phyloP scores from a whole-genome alignment of 2,113 vertebrate species.

The Tricholaema leucomelas region DNA sequence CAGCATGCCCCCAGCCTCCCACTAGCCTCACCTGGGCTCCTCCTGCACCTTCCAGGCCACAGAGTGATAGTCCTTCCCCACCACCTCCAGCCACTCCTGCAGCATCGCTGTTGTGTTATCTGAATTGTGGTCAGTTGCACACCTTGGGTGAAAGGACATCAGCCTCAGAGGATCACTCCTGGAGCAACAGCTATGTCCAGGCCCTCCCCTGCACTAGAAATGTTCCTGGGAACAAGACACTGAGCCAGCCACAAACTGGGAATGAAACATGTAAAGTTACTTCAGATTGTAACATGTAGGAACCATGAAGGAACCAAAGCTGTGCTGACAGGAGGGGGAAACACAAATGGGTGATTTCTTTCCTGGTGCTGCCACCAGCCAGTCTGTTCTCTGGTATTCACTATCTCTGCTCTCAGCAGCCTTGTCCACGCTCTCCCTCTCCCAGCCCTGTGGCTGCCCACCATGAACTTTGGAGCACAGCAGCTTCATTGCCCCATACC shows the following conservation, averaged over 20 bases:
- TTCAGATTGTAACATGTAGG: neutral
- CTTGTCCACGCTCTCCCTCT: neutral
- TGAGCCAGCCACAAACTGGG: neutral
- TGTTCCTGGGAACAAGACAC: accelerated
- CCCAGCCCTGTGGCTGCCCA: neutral
- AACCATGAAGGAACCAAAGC: neutral
- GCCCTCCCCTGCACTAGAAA: neutral
- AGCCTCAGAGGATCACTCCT: neutral
- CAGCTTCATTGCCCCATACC: accelerated
- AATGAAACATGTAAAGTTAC: neutral
- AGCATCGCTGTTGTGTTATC: slow-evolving; percentile 90
- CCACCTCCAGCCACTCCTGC: slow-evolving; percentile 85
- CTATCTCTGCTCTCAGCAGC: neutral
- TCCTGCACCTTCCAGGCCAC: slow-evolving; percentile 86
- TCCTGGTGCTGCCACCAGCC: accelerated
- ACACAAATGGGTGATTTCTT: neutral
- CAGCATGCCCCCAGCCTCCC: neutral
- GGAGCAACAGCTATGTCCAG: neutral
- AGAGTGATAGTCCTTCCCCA: slow-evolving; percentile 83
- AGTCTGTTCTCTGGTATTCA: accelerated
- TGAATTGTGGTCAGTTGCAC: slow-evolving; percentile 89
- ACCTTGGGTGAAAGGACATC: slow-evolving; percentile 73
- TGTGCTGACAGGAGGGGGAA: neutral
- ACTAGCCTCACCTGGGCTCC: slow-evolving; percentile 80
- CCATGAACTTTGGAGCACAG: neutral